Conservation (phyloP, 1,140 invertebrate genomes). For the Whitmania pigra region DNA sequence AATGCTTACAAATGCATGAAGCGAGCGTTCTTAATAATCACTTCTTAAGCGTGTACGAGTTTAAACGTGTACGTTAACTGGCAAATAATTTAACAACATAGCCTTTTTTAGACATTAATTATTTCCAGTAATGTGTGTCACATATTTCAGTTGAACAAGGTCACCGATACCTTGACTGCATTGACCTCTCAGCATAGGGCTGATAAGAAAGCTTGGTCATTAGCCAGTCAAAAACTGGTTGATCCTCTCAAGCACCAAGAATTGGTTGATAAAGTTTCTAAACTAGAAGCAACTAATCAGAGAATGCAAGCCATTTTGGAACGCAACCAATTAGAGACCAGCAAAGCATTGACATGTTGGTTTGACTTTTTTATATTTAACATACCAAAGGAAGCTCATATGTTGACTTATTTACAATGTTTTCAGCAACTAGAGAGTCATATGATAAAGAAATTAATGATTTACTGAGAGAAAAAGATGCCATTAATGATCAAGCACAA, state of each 20-base stretch:
- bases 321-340: background rate
- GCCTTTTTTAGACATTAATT: background rate
- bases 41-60: no score
- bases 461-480: background rate
- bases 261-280: background rate
- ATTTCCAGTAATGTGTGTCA: background rate
- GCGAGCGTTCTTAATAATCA: no score
- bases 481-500: background rate
- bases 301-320: conserved; percentile 1
- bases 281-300: conserved; percentile 1
- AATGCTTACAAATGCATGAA: no score
- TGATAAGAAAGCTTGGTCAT: background rate
- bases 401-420: background rate
- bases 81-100: no score
- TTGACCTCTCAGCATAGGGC: background rate
- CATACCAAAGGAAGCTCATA: background rate
- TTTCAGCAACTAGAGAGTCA: conserved; percentile 5
- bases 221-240: background rate
- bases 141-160: conserved; percentile 2
- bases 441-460: conserved; percentile 1
- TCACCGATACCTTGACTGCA: background rate
- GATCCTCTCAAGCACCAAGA: background rate
- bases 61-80: no score
- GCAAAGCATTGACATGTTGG: background rate
- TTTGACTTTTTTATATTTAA: background rate